Conservation (phyloP, 2,797 vertebrate species). For the Orestias chungarensis region DNA sequence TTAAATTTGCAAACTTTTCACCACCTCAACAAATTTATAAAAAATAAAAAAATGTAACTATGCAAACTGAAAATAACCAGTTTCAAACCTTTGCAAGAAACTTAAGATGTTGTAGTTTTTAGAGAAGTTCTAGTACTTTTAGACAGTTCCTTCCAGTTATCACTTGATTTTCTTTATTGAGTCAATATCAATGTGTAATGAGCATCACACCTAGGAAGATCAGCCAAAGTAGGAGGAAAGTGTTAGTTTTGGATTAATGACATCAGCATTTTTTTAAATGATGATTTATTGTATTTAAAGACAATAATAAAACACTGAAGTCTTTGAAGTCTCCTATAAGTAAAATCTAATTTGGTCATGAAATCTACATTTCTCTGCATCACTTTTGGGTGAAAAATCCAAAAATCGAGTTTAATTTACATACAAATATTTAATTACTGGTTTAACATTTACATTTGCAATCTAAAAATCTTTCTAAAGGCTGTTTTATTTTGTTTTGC, state of each 20-base stretch:
- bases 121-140: not conserved
- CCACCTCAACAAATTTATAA: constrained; percentile 11
- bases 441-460: too few relatives aligned
- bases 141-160: not conserved
- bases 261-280: not conserved
- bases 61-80: not conserved
- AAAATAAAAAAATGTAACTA: not conserved
- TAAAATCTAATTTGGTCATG: too few relatives aligned
- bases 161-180: not conserved
- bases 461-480: too few relatives aligned
- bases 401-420: too few relatives aligned
- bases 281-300: not conserved
- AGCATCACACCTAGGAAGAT: not conserved
- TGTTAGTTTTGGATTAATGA: not conserved
- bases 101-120: not conserved
- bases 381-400: too few relatives aligned
- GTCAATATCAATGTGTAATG: too few relatives aligned
- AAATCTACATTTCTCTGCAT: too few relatives aligned
- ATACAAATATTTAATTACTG: too few relatives aligned
- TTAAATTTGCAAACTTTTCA: not conserved
- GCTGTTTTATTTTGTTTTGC: too few relatives aligned
- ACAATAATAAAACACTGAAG: not conserved
- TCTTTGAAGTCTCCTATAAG: too few relatives aligned
- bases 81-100: not conserved
- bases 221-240: not conserved